Evolutionary conservation across 1,140 invertebrate species (phyloP).

Genomic region (Papilio glaucus): DNA sequence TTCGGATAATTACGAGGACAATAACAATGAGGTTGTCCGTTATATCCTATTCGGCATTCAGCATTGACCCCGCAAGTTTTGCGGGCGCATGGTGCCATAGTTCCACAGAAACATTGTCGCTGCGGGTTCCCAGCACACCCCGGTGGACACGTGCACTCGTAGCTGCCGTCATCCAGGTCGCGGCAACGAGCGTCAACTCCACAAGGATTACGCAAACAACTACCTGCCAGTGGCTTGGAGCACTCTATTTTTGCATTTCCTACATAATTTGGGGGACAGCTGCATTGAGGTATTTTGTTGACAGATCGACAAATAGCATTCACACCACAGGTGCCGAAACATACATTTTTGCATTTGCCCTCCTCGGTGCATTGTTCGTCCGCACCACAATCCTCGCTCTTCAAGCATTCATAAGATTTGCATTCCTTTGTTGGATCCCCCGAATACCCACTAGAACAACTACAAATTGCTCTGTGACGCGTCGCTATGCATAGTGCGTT

Average conservation of each 20-base stretch:
- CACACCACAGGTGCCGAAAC: slow-evolving; percentile 90
- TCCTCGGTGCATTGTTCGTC: slow-evolving; percentile 90
- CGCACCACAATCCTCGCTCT: slow-evolving; percentile 90
- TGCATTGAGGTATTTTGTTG: slow-evolving; percentile 90
- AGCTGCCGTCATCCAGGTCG: slow-evolving; percentile 88
- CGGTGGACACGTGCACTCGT: slow-evolving; percentile 90
- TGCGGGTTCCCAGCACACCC: slow-evolving; percentile 93
- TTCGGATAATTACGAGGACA: slow-evolving; percentile 91
- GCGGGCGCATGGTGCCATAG: slow-evolving; percentile 87
- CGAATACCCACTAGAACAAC: slow-evolving; percentile 92
- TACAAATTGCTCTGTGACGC: slow-evolving; percentile 91
- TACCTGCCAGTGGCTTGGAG: slow-evolving; percentile 85
- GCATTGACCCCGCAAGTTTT: slow-evolving; percentile 92
- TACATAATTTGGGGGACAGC: slow-evolving; percentile 92
- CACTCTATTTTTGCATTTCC: slow-evolving; percentile 93
- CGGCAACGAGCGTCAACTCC: slow-evolving; percentile 92
- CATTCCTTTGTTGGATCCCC: slow-evolving; percentile 91
- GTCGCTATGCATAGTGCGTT: slow-evolving; percentile 90
- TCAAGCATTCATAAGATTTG: slow-evolving; percentile 89
- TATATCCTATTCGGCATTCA: slow-evolving; percentile 88
- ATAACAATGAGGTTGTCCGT: slow-evolving; percentile 89
- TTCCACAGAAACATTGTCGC: slow-evolving; percentile 90
- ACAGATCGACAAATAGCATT: slow-evolving; percentile 94
- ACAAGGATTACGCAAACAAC: slow-evolving; percentile 91
- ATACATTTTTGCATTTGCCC: slow-evolving; percentile 92